These are phyloP conservation scores for Pogona vitticeps DNA, from an alignment of 2,113 vertebrate species.

Conservation along the genomic window DNA sequence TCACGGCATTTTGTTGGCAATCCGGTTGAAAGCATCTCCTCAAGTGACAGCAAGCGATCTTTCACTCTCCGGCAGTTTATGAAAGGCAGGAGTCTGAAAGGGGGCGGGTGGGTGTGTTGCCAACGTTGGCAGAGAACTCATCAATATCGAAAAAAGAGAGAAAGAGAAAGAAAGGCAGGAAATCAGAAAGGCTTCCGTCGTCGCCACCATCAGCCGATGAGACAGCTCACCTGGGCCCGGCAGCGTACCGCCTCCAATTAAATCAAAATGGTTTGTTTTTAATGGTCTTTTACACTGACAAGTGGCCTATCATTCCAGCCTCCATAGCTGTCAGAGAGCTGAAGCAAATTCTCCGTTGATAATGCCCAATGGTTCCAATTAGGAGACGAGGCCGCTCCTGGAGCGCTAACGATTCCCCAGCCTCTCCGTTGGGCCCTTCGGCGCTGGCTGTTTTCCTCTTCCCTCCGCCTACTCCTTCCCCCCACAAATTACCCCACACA, in stretches of 20 bases:
- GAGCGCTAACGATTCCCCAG: slow-evolving; percentile 92
- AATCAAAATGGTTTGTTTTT: slow-evolving; percentile 99
- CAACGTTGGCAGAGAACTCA: too few species aligned
- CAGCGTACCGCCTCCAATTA: slow-evolving; percentile 96
- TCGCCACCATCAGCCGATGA: slow-evolving; percentile 78
- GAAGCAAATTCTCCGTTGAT: slow-evolving; percentile 98
- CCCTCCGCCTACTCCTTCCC: slow-evolving; percentile 72
- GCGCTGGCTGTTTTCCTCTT: slow-evolving; percentile 70
- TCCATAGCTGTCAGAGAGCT: slow-evolving; percentile 95
- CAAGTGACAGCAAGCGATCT: neutral
- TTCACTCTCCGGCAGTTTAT: too few species aligned
- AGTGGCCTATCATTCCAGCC: slow-evolving; percentile 99
- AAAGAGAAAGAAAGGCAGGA: neutral
- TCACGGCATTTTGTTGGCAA: slow-evolving; percentile 74
- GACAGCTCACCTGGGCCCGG: slow-evolving; percentile 84
- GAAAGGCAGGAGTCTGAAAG: too few species aligned
- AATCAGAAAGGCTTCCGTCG: slow-evolving; percentile 41
- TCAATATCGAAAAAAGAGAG: slow-evolving; percentile 34
- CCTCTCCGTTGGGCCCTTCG: slow-evolving; percentile 83
- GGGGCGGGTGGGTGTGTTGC: too few species aligned
- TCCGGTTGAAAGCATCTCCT: slow-evolving; percentile 68
- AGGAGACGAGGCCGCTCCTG: slow-evolving; percentile 90
- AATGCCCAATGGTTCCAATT: slow-evolving; percentile 99
- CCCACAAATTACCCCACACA: slow-evolving; percentile 98
- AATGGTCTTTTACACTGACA: slow-evolving; percentile 99